Base-by-base conservation (phyloP, 1,140 invertebrate species). In the Neodiprion lecontei region DNA sequence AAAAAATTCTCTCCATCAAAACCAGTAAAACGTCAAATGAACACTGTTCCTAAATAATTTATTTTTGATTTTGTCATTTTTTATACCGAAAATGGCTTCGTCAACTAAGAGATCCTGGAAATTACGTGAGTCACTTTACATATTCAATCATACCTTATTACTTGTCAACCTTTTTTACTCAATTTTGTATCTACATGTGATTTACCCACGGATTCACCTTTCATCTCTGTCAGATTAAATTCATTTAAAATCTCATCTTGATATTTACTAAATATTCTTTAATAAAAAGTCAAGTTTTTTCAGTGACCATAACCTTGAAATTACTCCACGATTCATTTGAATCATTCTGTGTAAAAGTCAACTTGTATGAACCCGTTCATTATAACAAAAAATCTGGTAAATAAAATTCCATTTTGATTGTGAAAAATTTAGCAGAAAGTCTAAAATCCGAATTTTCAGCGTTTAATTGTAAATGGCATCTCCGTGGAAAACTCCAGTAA, bases 41-140 rank as follows among this genome's bases (percentile, higher is more conserved):
- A 85, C 85, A 82, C 84, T 82, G 78, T 81, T 85, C 82, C 85
- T 84, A 87, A 87, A 88, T 88, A 88, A 88, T 85, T 88, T 83
- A 79, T 82, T 83, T 77, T 78, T 77, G 71, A 79, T 77, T 75
- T 75, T 81, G 82, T 79, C 81, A 61, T 17, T 75, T 79, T 79
- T 79, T 79, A 80, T 79, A 80, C 76, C 77, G 78, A 80, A 82
- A 88, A 89, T 91, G 91, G 91, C 91, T 86, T 89, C 90, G 76
- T 88, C 90, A 70, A 89, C 89, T 68, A 92, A 92, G 84, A 89
- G 89, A 86, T 90, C 90, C 82, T 90, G 89, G 89, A 91, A 90
- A 87, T 85, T 91, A 78, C 90, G 90, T 91, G 84, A 90, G 90
- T 89, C 70, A 28, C 67, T 65, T 40, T 66, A 48, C 12, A 74